These are phyloP conservation scores for Thecocarcelia acutangulata DNA, from an alignment of 2,888 invertebrate species.

Conservation along the genomic window DNA sequence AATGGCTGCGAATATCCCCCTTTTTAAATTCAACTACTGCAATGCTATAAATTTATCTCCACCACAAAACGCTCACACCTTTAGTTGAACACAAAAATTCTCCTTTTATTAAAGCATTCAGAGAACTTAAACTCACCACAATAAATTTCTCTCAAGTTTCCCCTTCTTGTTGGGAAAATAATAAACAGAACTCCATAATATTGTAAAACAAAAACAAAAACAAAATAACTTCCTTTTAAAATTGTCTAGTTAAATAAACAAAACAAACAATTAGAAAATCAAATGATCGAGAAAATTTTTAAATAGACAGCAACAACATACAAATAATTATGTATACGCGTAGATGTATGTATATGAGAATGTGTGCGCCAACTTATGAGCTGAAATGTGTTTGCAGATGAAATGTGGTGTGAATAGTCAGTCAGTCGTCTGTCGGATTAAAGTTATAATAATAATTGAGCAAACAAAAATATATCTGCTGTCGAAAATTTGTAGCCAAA, in stretches of 20 bases:
- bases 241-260: constrained; percentile 48
- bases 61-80: background rate
- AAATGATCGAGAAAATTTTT: constrained; percentile 54
- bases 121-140: constrained; percentile 39
- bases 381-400: background rate
- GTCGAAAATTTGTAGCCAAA: background rate
- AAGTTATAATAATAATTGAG: no score
- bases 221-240: constrained; percentile 53
- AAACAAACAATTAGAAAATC: constrained; percentile 62
- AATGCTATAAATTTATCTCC: constrained; percentile 45
- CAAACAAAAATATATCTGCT: background rate
- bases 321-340: background rate
- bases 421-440: no score
- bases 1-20: constrained; percentile 54
- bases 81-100: background rate
- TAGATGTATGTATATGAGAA: background rate
- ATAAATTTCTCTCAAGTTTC: background rate
- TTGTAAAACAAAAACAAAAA: no score
- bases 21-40: background rate
- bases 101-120: background rate
- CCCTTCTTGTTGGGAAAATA: constrained; percentile 17
- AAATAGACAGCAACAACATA: background rate
- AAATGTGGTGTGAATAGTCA: constrained; percentile 9
- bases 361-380: background rate
- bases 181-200: background rate